Evolutionary conservation across 2,888 invertebrate species (phyloP).

Genomic region (Perithous albicinctus): DNA sequence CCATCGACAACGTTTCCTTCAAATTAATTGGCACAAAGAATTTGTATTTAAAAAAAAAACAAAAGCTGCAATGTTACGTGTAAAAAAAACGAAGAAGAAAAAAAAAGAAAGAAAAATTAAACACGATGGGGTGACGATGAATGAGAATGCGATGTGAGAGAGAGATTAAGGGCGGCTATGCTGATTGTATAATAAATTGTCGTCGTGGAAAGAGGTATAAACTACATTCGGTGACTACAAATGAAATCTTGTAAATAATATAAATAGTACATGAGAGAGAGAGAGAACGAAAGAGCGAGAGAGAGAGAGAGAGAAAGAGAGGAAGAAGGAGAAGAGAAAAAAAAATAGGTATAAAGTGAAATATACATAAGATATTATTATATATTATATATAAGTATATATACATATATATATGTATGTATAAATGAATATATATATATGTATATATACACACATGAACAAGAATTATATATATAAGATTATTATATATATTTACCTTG

Average conservation of each 20-base stretch:
- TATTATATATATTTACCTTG: slow-evolving; percentile 82
- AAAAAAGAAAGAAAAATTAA: too few species aligned
- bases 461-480: slow-evolving; percentile 77
- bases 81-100: too few species aligned
- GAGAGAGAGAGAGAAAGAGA: slow-evolving; percentile 55
- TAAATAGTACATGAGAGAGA: slow-evolving; percentile 77
- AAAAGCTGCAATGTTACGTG: slow-evolving; percentile 68
- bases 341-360: slow-evolving; percentile 83
- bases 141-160: slow-evolving; percentile 67
- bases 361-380: slow-evolving; percentile 84
- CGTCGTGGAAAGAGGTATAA: slow-evolving; percentile 50
- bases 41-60: slow-evolving; percentile 70
- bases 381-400: slow-evolving; percentile 79
- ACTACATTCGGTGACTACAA: slow-evolving; percentile 75
- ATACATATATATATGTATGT: too few species aligned
- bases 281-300: slow-evolving; percentile 35
- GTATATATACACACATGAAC: slow-evolving; percentile 73
- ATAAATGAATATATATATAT: too few species aligned
- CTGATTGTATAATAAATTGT: slow-evolving; percentile 63
- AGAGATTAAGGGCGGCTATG: slow-evolving; percentile 61
- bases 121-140: slow-evolving; percentile 62
- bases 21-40: slow-evolving; percentile 75
- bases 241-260: slow-evolving; percentile 81
- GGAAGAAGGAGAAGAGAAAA: slow-evolving; percentile 77
- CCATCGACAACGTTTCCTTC: slow-evolving; percentile 29